phyloP scores from a whole-genome alignment of 2,113 vertebrate genomes.

The Ciconia stormi region DNA sequence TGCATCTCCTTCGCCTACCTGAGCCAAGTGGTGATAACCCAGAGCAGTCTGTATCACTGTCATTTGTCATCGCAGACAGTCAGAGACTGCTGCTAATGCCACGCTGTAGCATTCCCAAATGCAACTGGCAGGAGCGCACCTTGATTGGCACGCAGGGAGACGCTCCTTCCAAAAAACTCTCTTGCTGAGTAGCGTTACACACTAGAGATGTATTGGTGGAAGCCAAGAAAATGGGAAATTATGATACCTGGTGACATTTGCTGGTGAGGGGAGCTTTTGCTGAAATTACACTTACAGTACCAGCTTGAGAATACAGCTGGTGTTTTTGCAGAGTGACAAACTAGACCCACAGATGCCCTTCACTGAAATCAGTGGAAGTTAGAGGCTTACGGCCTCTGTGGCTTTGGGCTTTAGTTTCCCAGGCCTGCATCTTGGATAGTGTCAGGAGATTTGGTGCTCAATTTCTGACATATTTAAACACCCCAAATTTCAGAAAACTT shows the following conservation, averaged over 20 bases:
- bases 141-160: background rate
- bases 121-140: background rate
- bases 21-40: background rate
- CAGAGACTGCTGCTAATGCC: background rate
- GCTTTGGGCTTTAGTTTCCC: background rate
- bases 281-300: background rate
- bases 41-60: background rate
- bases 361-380: background rate
- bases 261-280: background rate
- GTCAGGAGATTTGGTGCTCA: background rate
- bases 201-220: background rate
- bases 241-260: background rate
- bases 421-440: background rate
- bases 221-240: background rate
- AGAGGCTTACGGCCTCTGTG: rapidly evolving
- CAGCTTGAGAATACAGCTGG: background rate
- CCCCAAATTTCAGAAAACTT: background rate
- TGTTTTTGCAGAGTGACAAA: background rate
- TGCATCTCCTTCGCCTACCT: rapidly evolving
- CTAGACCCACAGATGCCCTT: background rate
- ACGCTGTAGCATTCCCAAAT: background rate
- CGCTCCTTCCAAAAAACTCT: background rate
- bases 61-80: background rate
- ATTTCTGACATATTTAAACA: background rate
- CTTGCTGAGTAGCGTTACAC: background rate